phyloP scores from a whole-genome alignment of 2,888 invertebrate genomes.

The Sphaeridia pumilis region DNA sequence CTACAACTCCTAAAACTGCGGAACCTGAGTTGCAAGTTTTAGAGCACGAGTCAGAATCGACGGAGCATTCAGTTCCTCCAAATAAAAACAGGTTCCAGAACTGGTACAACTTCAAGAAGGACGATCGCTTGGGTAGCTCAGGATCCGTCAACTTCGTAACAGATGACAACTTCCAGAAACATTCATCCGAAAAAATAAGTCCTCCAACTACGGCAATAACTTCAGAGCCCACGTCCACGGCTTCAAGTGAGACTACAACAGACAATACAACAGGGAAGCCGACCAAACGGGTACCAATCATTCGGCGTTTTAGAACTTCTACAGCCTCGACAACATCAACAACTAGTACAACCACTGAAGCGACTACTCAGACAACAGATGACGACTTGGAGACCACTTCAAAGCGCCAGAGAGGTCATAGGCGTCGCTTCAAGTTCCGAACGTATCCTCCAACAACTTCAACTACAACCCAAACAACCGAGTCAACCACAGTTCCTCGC shows the following conservation, averaged over 20 bases:
- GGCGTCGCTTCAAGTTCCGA: neutral
- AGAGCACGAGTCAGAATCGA: too few species aligned
- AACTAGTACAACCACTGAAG: neutral
- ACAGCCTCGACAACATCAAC: neutral
- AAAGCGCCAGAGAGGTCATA: neutral
- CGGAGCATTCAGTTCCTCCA: too few species aligned
- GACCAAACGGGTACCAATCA: too few species aligned
- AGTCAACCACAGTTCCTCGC: too few species aligned
- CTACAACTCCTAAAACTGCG: too few species aligned
- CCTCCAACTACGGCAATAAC: neutral
- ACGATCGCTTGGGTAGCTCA: constrained; percentile 23
- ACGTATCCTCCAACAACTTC: neutral
- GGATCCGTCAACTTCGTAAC: constrained; percentile 26
- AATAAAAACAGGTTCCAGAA: too few species aligned
- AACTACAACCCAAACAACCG: neutral
- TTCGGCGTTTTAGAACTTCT: too few species aligned
- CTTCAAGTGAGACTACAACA: too few species aligned
- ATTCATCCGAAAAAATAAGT: neutral
- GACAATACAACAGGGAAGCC: too few species aligned
- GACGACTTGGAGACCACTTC: neutral
- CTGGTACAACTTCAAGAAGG: constrained; percentile 20
- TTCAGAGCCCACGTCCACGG: neutral
- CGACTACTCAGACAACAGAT: neutral
- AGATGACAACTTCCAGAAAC: constrained; percentile 22
- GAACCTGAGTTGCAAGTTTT: too few species aligned